A percentile compares a stretch with the other conserved stretches of the same genome.
These are phyloP conservation scores for Chloroclystis v-ata DNA, from an alignment of 2,888 invertebrate genomes.

Conservation along the genomic window DNA sequence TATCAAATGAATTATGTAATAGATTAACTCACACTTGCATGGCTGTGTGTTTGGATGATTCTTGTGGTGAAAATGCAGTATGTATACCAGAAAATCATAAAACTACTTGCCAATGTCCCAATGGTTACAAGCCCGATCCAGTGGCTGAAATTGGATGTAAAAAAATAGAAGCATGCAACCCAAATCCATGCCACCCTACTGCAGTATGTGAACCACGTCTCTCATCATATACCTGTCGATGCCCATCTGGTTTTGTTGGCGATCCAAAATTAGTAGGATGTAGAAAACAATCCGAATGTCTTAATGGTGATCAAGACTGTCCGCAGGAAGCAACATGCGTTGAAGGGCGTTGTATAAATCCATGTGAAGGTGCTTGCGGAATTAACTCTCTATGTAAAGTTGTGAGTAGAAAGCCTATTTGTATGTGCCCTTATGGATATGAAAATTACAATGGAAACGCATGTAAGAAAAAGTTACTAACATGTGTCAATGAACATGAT, in stretches of 20 bases:
- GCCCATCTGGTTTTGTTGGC: constrained; percentile 86
- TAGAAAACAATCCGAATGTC: constrained; percentile 85
- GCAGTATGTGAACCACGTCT: constrained; percentile 86
- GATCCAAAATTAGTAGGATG: constrained; percentile 88
- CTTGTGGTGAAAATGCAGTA: constrained; percentile 91
- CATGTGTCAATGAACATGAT: constrained; percentile 84
- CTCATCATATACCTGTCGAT: constrained; percentile 86
- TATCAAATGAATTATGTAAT: constrained; percentile 87
- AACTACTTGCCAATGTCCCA: constrained; percentile 90
- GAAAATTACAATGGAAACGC: constrained; percentile 81
- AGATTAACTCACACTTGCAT: constrained; percentile 89
- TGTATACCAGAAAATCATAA: constrained; percentile 92
- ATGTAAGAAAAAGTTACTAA: constrained; percentile 83
- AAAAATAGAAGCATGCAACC: constrained; percentile 83
- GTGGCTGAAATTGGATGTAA: constrained; percentile 90
- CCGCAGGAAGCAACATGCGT: constrained; percentile 85
- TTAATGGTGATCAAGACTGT: constrained; percentile 85
- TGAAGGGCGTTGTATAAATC: constrained; percentile 85
- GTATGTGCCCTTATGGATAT: constrained; percentile 87
- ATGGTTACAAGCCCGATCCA: constrained; percentile 88
- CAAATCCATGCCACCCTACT: constrained; percentile 88
- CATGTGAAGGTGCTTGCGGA: constrained; percentile 90
- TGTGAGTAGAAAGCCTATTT: constrained; percentile 86
- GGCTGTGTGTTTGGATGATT: constrained; percentile 87
- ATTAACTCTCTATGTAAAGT: constrained; percentile 88